phyloP scores from a whole-genome alignment of 37 sponge, comb jelly and placozoan species.

The Lycopodina hypogea region DNA sequence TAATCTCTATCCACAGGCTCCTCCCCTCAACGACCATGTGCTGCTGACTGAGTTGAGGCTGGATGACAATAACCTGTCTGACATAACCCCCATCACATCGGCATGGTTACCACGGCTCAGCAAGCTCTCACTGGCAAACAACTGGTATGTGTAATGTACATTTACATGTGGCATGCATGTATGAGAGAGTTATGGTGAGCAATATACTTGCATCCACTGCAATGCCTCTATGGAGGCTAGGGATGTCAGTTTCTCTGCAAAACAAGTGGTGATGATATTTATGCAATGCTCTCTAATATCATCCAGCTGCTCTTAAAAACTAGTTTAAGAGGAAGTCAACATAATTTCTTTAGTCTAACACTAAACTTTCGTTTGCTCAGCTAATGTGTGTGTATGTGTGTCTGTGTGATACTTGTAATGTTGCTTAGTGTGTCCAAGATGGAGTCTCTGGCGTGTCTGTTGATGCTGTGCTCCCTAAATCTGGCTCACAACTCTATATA shows the following conservation, averaged over 20 bases:
- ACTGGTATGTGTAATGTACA: conserved; percentile 70
- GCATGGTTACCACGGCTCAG: conserved; percentile 72
- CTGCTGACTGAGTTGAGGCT: conserved; percentile 56
- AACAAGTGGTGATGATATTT: too few species aligned
- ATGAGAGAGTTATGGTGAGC: neutral
- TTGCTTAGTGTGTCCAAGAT: conserved; percentile 44
- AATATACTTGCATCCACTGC: too few species aligned
- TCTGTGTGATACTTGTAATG: too few species aligned
- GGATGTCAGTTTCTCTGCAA: too few species aligned
- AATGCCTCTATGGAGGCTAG: too few species aligned
- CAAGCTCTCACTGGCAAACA: conserved; percentile 57
- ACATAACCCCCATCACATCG: conserved; percentile 25
- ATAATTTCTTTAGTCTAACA: neutral
- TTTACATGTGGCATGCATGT: too few species aligned
- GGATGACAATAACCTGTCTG: conserved; percentile 56
- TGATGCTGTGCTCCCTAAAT: conserved; percentile 47
- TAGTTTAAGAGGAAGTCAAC: neutral
- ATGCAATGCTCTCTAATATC: too few species aligned
- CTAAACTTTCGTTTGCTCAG: too few species aligned
- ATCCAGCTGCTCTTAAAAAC: too few species aligned
- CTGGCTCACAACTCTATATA: conserved; percentile 51
- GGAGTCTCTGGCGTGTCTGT: conserved; percentile 30
- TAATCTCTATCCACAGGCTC: conserved; percentile 25
- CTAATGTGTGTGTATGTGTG: conserved; percentile 2
- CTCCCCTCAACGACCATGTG: conserved; percentile 37